phyloP scores from a whole-genome alignment of 2,888 invertebrate species.

The Acronicta aceris region DNA sequence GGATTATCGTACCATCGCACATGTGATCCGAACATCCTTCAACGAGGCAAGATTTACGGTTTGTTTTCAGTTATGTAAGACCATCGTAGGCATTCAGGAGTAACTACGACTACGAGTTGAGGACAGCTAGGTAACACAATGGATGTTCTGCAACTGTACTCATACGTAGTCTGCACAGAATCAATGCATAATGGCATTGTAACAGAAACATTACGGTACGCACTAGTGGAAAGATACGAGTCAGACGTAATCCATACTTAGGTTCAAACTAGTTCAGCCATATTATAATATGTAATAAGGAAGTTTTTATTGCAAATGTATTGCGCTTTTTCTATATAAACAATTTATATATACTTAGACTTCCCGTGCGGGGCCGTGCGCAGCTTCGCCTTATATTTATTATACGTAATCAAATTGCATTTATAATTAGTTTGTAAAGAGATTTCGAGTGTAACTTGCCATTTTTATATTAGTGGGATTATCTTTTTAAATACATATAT shows the following conservation, averaged over 20 bases:
- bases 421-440: slow-evolving; percentile 26
- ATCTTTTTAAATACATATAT: slow-evolving; percentile 38
- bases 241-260: slow-evolving; percentile 27
- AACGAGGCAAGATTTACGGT: slow-evolving; percentile 59
- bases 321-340: too few species aligned
- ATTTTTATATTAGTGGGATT: slow-evolving; percentile 32
- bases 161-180: slow-evolving; percentile 39
- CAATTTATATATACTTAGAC: too few species aligned
- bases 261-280: not conserved
- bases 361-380: too few species aligned
- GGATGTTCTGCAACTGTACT: slow-evolving; percentile 20
- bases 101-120: slow-evolving; percentile 6
- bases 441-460: slow-evolving; percentile 36
- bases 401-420: slow-evolving; percentile 32
- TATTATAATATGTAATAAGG: too few species aligned
- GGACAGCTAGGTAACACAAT: slow-evolving; percentile 24
- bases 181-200: slow-evolving; percentile 38
- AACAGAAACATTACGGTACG: slow-evolving; percentile 39
- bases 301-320: too few species aligned
- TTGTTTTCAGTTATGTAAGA: slow-evolving; percentile 56
- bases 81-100: slow-evolving; percentile 30
- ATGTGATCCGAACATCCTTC: slow-evolving; percentile 67
- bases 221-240: slow-evolving; percentile 44
- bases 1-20: slow-evolving; percentile 82
- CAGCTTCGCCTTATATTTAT: too few species aligned